A percentile compares a stretch with the other conserved stretches of the same genome.
phyloP scores from a whole-genome alignment of 1,140 invertebrate species.

The Pseudomyrmex dendroicus region DNA sequence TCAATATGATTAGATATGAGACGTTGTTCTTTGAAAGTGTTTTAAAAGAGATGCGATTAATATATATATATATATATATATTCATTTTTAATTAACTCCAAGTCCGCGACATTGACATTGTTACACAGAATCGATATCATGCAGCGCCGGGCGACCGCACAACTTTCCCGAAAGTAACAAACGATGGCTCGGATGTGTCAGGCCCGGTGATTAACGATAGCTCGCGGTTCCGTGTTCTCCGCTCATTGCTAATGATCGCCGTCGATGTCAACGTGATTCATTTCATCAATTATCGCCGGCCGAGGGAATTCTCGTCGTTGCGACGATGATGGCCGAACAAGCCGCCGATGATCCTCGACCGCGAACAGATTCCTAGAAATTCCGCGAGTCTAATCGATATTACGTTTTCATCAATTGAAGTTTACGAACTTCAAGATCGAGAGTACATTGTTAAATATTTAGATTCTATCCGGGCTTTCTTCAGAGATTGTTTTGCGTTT shows the following conservation, averaged over 20 bases:
- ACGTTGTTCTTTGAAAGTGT: neutral
- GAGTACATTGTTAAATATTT: neutral
- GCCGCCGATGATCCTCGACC: conserved; percentile 40
- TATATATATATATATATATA: no score
- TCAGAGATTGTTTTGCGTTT: neutral
- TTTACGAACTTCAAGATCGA: no score
- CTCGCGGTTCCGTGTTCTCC: conserved; percentile 55
- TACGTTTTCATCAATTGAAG: neutral
- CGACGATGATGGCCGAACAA: conserved; percentile 42
- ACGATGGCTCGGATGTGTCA: conserved; percentile 58
- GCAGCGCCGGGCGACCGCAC: conserved; percentile 31
- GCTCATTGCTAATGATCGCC: conserved; percentile 58
- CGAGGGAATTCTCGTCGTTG: neutral
- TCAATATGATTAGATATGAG: no score
- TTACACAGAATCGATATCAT: conserved; percentile 40
- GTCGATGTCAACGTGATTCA: conserved; percentile 61
- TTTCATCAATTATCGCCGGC: conserved; percentile 55
- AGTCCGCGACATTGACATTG: conserved; percentile 21
- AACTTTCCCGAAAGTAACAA: conserved; percentile 58
- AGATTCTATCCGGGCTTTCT: neutral
- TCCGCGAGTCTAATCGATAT: conserved; percentile 20
- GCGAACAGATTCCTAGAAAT: neutral
- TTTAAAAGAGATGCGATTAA: neutral
- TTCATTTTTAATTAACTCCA: conserved; percentile 49
- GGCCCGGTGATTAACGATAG: conserved; percentile 52